Conservation (phyloP, 2,797 vertebrate species). For the Semaprochilodus insignis region DNA sequence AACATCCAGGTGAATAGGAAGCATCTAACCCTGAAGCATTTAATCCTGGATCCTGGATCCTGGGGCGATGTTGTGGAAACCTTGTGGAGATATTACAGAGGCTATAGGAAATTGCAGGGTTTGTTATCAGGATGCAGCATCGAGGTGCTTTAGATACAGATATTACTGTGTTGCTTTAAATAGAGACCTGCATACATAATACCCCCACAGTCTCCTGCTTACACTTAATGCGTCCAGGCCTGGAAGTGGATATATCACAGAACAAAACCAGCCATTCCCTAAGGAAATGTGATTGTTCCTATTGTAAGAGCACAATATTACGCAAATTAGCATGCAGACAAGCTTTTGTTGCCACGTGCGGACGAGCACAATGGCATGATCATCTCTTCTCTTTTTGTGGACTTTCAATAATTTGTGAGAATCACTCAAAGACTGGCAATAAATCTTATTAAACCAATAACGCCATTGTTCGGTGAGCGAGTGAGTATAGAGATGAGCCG, state of each 20-base stretch:
- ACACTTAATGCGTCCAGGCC: slow-evolving; percentile 6
- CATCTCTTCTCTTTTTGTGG: slow-evolving; percentile 65
- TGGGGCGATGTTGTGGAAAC: background rate
- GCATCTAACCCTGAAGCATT: background rate
- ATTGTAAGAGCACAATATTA: slow-evolving; percentile 73
- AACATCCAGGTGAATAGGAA: background rate
- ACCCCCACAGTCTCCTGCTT: background rate
- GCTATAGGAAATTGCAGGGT: slow-evolving; percentile 2
- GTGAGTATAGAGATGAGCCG: slow-evolving; percentile 24
- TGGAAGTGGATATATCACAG: slow-evolving; percentile 21
- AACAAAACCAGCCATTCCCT: slow-evolving; percentile 36
- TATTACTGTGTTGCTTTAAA: slow-evolving; percentile 39
- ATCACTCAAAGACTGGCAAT: slow-evolving; percentile 70
- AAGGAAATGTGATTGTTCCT: slow-evolving; percentile 57
- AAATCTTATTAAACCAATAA: slow-evolving; percentile 76
- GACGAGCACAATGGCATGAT: slow-evolving; percentile 71
- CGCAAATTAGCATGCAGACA: slow-evolving; percentile 73
- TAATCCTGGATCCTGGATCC: background rate
- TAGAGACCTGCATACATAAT: background rate
- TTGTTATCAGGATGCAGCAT: slow-evolving; percentile 10
- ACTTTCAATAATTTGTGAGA: slow-evolving; percentile 67
- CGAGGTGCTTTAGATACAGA: slow-evolving; percentile 39
- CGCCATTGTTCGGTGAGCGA: slow-evolving; percentile 34
- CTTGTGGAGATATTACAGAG: background rate
- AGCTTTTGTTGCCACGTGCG: slow-evolving; percentile 64